phyloP scores from a whole-genome alignment of 2,113 vertebrate species.

The Speoplatyrhinus poulsoni region DNA sequence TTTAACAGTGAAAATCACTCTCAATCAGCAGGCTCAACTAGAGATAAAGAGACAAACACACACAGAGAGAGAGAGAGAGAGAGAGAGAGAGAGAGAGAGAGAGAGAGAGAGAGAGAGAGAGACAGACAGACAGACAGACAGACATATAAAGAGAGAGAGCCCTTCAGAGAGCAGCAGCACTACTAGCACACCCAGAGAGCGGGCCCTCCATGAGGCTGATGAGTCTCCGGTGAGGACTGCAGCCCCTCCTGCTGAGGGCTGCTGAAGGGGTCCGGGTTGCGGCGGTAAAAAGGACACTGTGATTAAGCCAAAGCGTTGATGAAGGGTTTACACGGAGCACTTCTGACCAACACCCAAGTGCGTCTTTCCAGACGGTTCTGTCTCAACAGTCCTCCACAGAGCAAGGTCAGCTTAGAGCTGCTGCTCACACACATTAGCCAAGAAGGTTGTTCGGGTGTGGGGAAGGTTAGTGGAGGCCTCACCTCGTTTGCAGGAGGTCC shows the following conservation, averaged over 20 bases:
- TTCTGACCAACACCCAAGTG: slow-evolving; percentile 61
- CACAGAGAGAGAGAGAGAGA: neutral
- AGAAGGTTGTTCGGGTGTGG: neutral
- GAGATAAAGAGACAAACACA: neutral
- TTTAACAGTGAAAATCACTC: slow-evolving; percentile 55
- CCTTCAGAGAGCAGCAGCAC: slow-evolving; percentile 33
- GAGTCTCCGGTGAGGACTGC: slow-evolving; percentile 53
- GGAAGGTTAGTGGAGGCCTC: slow-evolving; percentile 59
- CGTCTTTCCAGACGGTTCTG: slow-evolving; percentile 37
- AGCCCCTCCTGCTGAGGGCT: slow-evolving; percentile 51
- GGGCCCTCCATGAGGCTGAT: slow-evolving; percentile 61
- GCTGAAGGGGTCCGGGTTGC: slow-evolving; percentile 45
- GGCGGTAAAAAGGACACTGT: slow-evolving; percentile 49
- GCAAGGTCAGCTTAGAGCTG: slow-evolving; percentile 56
- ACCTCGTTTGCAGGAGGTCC: slow-evolving; percentile 96
- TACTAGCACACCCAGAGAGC: slow-evolving; percentile 45
- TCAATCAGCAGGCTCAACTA: slow-evolving; percentile 69
- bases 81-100: neutral
- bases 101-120: neutral
- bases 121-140: slow-evolving; percentile 24
- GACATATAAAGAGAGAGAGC: slow-evolving; percentile 44
- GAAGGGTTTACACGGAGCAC: slow-evolving; percentile 62
- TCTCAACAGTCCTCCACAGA: slow-evolving; percentile 49
- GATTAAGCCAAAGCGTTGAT: slow-evolving; percentile 74
- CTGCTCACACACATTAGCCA: neutral